A percentile compares a stretch with the other conserved stretches of the same genome.
phyloP scores from a whole-genome alignment of 2,113 vertebrate species.

The Thunnus thynnus region DNA sequence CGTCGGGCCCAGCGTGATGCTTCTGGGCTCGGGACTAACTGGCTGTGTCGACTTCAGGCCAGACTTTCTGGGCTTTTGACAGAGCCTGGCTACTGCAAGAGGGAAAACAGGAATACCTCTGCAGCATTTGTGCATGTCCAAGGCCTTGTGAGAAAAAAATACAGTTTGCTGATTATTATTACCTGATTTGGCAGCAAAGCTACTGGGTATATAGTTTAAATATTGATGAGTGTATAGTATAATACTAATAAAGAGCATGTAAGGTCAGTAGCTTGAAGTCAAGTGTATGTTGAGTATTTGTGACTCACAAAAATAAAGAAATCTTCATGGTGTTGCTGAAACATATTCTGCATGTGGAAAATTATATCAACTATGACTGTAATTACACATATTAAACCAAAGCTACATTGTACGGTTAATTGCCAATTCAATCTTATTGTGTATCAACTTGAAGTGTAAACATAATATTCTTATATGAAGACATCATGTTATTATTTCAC shows the following conservation, averaged over 20 bases:
- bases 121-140: conserved; percentile 12
- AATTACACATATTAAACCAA: neutral
- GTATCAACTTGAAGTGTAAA: too few species aligned
- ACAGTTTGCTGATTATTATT: conserved; percentile 15
- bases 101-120: conserved; percentile 24
- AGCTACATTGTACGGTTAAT: neutral
- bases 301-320: neutral
- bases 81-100: conserved; percentile 13
- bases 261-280: too few species aligned
- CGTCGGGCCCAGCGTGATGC: conserved; percentile 57
- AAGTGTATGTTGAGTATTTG: neutral
- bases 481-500: too few species aligned
- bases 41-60: conserved; percentile 52
- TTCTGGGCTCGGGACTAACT: conserved; percentile 53
- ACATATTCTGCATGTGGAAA: neutral
- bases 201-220: neutral
- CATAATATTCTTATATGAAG: too few species aligned
- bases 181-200: conserved; percentile 15
- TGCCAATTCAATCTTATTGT: neutral
- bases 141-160: conserved; percentile 25
- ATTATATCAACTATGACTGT: neutral
- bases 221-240: too few species aligned
- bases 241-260: too few species aligned
- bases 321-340: neutral
- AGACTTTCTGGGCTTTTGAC: conserved; percentile 47